Percentiles rank a stretch among this genome's conserved stretches.
These are phyloP conservation scores for Rhea pennata DNA, from an alignment of 2,113 vertebrate genomes.

Conservation along the genomic window DNA sequence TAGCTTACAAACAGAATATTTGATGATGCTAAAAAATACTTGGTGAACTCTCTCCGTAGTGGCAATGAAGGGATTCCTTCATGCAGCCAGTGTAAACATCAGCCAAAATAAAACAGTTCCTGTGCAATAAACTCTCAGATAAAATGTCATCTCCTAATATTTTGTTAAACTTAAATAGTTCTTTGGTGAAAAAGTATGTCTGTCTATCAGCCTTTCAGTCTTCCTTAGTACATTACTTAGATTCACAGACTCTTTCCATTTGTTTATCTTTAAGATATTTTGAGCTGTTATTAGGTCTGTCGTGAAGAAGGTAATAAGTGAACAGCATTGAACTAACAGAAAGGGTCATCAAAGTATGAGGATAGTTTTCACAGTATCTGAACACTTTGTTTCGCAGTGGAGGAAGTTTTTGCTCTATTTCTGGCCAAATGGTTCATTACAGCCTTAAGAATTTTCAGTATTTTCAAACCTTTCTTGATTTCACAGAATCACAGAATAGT, in stretches of 20 bases:
- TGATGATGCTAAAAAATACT: not conserved
- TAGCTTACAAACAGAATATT: not conserved
- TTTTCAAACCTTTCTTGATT: not conserved
- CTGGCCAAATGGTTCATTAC: not conserved
- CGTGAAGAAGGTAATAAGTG: constrained; percentile 22
- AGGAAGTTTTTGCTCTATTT: not conserved
- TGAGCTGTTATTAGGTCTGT: not conserved
- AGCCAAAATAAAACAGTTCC: not conserved
- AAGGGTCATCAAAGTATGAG: not conserved
- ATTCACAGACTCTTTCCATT: not conserved
- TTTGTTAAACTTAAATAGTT: not conserved
- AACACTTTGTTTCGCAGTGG: not conserved
- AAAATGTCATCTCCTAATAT: constrained; percentile 1
- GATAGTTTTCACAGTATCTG: not conserved
- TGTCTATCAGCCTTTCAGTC: not conserved
- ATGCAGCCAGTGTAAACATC: constrained; percentile 1
- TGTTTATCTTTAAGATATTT: not conserved
- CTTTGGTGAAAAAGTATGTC: not conserved
- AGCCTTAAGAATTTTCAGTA: not conserved
- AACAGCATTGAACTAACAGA: not conserved
- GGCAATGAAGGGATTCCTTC: not conserved
- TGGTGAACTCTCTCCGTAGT: not conserved
- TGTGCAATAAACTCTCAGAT: not conserved
- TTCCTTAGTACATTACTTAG: not conserved
- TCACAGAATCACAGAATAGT: too few relatives aligned